Percentiles rank a stretch among this genome's conserved stretches.
phyloP scores from a whole-genome alignment of 2,113 vertebrate species.

The Cyrtonyx montezumae region DNA sequence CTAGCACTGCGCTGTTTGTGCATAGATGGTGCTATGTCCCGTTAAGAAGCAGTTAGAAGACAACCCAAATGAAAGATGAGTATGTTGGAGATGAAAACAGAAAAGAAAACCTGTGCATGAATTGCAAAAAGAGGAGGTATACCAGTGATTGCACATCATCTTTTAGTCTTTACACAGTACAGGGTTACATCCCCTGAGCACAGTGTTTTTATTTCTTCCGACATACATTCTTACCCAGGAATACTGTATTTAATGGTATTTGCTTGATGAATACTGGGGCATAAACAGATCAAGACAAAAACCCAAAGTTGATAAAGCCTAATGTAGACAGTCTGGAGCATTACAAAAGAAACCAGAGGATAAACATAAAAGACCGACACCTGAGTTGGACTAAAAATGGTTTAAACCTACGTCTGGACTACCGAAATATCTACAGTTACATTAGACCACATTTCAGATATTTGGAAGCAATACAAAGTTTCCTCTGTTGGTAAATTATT shows the following conservation, averaged over 20 bases:
- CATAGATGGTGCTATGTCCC: not conserved
- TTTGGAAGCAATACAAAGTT: slow-evolving; percentile 58
- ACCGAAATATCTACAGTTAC: not conserved
- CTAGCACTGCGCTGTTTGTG: not conserved
- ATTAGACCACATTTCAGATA: slow-evolving; percentile 37
- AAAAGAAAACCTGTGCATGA: not conserved
- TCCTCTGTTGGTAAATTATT: slow-evolving; percentile 53
- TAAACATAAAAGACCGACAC: slow-evolving; percentile 14
- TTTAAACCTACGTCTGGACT: slow-evolving; percentile 32
- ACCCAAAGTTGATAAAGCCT: not conserved
- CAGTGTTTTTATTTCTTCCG: not conserved
- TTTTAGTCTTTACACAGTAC: not conserved
- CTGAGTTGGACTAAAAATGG: not conserved
- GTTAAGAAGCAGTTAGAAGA: not conserved
- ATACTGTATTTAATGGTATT: not conserved
- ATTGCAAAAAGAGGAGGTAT: not conserved
- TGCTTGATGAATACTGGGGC: not conserved
- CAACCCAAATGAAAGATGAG: not conserved
- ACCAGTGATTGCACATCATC: not conserved
- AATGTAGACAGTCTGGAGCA: not conserved
- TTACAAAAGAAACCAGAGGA: not conserved
- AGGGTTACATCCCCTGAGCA: not conserved
- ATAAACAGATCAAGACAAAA: not conserved
- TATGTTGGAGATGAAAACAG: not conserved
- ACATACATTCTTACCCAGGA: not conserved